phyloP scores from a whole-genome alignment of 1,140 invertebrate genomes.

The Diabrotica virgifera region DNA sequence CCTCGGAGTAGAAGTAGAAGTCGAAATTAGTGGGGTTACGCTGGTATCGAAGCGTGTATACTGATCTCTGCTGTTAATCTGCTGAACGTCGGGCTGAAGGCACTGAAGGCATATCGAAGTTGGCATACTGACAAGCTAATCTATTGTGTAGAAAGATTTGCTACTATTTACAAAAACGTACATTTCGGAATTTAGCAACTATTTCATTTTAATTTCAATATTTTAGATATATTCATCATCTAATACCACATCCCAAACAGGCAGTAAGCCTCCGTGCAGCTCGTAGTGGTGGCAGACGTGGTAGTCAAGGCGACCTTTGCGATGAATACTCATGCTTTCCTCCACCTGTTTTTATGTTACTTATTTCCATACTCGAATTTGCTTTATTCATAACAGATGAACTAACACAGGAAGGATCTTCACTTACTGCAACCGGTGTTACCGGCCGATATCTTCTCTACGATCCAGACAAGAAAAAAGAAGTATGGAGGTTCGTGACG shows the following conservation, averaged over 20 bases:
- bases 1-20: too few species aligned
- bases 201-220: not conserved
- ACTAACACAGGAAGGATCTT: constrained; percentile 36
- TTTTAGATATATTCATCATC: constrained; percentile 25
- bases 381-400: constrained; percentile 66
- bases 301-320: constrained; percentile 45
- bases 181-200: not conserved
- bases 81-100: too few species aligned
- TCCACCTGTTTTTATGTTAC: constrained; percentile 80
- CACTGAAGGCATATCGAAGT: too few species aligned
- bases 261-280: not conserved
- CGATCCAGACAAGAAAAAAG: constrained; percentile 78
- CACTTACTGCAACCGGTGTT: constrained; percentile 43
- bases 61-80: too few species aligned
- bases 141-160: not conserved
- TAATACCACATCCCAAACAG: constrained; percentile 29
- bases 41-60: too few species aligned
- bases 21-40: too few species aligned
- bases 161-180: not conserved
- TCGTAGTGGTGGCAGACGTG: not conserved
- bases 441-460: constrained; percentile 79
- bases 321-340: constrained; percentile 83
- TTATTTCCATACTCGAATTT: constrained; percentile 69
- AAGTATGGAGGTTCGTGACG: constrained; percentile 88
- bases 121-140: too few species aligned